Evolutionary conservation across 2,113 vertebrate genomes (phyloP).

Genomic region (Thryonomys swinderianus): DNA sequence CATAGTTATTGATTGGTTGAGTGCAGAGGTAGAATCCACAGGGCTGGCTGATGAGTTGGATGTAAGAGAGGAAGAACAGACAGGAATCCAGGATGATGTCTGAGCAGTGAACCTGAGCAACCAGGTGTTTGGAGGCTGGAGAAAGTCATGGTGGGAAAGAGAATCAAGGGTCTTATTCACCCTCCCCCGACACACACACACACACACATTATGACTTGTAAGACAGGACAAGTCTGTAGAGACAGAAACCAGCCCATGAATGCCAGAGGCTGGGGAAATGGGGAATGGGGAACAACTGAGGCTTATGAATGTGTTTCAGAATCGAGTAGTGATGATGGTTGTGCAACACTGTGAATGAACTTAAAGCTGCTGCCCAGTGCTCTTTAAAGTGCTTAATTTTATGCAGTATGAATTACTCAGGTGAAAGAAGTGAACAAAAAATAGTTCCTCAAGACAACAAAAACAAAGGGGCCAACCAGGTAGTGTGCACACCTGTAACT

Average conservation of each 20-base stretch:
- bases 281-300: not conserved
- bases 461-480: not conserved
- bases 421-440: not conserved
- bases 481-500: not conserved
- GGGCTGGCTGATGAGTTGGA: not conserved
- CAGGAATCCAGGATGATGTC: not conserved
- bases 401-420: not conserved
- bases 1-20: not conserved
- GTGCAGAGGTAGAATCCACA: not conserved
- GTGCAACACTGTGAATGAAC: no score
- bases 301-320: not conserved
- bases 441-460: not conserved
- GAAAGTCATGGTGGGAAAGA: not conserved
- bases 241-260: not conserved
- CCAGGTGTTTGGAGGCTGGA: not conserved
- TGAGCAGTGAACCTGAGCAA: not conserved
- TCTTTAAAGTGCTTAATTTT: no score
- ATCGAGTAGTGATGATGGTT: not conserved
- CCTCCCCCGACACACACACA: not conserved
- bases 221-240: not conserved
- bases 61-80: not conserved
- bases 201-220: not conserved
- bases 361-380: not conserved
- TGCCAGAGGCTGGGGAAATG: not conserved
- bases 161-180: no score